These are phyloP conservation scores for Neuroscelio doddi DNA, from an alignment of 2,888 invertebrate genomes.

Conservation along the genomic window DNA sequence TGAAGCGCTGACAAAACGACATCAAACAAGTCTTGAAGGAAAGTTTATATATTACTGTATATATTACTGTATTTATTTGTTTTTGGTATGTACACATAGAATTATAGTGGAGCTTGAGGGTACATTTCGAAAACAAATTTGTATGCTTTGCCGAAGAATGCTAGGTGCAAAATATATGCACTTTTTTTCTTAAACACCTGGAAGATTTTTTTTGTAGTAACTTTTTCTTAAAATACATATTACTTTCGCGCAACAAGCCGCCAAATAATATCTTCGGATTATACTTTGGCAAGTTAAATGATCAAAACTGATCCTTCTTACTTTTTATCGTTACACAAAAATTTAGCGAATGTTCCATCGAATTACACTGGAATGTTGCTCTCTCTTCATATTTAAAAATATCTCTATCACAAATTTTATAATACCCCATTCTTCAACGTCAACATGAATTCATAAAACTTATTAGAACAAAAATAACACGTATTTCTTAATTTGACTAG, in stretches of 20 bases:
- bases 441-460: constrained; percentile 20
- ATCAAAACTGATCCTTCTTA: too few species aligned
- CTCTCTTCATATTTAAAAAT: background rate
- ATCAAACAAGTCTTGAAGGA: constrained; percentile 27
- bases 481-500: constrained; percentile 6
- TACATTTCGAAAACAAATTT: constrained; percentile 6
- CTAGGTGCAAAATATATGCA: constrained; percentile 16
- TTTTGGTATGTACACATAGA: constrained; percentile 25
- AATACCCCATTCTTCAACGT: constrained; percentile 15
- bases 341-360: too few species aligned
- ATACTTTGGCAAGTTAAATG: constrained; percentile 23
- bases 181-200: constrained; percentile 4
- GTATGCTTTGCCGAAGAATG: constrained; percentile 20
- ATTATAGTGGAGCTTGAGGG: constrained; percentile 32
- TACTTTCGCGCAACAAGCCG: constrained; percentile 8
- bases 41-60: constrained; percentile 4
- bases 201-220: constrained; percentile 1
- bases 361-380: too few species aligned
- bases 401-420: constrained; percentile 27
- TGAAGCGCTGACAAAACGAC: constrained; percentile 27
- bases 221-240: constrained; percentile 7
- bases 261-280: background rate
- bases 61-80: constrained; percentile 4
- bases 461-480: constrained; percentile 12
- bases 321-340: too few species aligned